Percentiles rank a stretch among this genome's conserved stretches.
phyloP scores from a whole-genome alignment of 2,888 invertebrate species.

The Perizoma affinitatum region DNA sequence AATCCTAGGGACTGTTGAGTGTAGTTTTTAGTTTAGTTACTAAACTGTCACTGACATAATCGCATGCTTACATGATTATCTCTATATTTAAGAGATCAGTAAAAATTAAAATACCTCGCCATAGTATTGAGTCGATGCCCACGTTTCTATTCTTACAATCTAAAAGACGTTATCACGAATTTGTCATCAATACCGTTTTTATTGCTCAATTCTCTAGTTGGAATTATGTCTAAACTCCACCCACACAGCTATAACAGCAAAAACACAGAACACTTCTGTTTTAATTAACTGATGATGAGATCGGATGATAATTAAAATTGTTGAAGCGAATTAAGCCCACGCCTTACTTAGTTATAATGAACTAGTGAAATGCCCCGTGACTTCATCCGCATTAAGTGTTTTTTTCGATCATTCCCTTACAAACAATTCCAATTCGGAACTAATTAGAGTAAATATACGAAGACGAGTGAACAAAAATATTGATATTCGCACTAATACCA shows the following conservation, averaged over 20 bases:
- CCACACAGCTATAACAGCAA: slow-evolving; percentile 24
- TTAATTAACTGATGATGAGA: slow-evolving; percentile 34
- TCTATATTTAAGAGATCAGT: neutral
- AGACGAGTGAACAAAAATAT: too few relatives aligned
- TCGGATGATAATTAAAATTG: slow-evolving; percentile 34
- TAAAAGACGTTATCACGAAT: slow-evolving; percentile 3
- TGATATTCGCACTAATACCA: too few relatives aligned
- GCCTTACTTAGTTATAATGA: neutral
- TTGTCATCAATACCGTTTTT: slow-evolving; percentile 24
- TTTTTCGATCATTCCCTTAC: too few relatives aligned
- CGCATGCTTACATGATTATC: too few relatives aligned
- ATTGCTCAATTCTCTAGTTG: neutral
- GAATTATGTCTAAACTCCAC: slow-evolving; percentile 13
- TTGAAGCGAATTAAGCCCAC: slow-evolving; percentile 32
- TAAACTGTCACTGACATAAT: too few relatives aligned
- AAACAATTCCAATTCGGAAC: too few relatives aligned
- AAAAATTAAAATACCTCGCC: neutral
- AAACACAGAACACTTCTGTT: slow-evolving; percentile 32
- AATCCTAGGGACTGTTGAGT: too few relatives aligned
- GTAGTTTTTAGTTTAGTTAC: too few relatives aligned
- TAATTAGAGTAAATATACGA: too few relatives aligned
- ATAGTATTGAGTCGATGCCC: slow-evolving; percentile 10
- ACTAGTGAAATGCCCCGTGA: too few relatives aligned
- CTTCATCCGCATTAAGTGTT: too few relatives aligned
- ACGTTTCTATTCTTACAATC: slow-evolving; percentile 5